Base-by-base conservation (phyloP, 2,888 invertebrate species). In the Eupithecia dodoneata region DNA sequence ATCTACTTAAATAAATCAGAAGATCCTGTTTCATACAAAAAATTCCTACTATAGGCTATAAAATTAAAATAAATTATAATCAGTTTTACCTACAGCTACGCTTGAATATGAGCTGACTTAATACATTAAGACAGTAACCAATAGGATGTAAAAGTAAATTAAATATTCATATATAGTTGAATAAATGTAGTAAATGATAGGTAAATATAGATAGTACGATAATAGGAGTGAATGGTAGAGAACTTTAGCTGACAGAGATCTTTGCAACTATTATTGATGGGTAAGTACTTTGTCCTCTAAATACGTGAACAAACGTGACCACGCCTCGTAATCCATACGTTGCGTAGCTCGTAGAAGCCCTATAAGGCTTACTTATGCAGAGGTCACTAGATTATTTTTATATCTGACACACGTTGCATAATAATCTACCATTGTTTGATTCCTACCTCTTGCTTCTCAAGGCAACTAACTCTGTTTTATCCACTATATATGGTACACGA, bases 391-490 rank as follows among this genome's bases (percentile, higher is more conserved):
- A 55, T 66, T 42, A 42, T 42, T 15, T 73, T 75, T 73, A 66
- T 71, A 73, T 45, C 72, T 67, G 71, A 59, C 79, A 59, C 79
- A 55, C 71, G 55, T 59, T 65, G 76, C 74, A 75, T 78, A 76
- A 63, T 18, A 63, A 67, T 12, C 66, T 42, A 65, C 66, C 18
- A 49, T 63, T 73, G 67, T 72, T 59, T 18, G n/a, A 59, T 30
- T 63, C 30, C 63, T 63, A 30, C 30, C 63, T 59, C 7, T 59
- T n/a, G 59, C 9, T 9, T 59, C 18, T 18, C 59, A 18, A 59
- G 59, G 59, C 18, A 59, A 18, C 18, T 18, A 7, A 3, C 47
- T 12, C 3, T 55, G n/a, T 55, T 55, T 59, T 59, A 18, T 59
- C 3, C 9, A 59, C 9, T 18, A 12, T 2, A 10, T 12, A 52